Evolutionary conservation across 53 echinoderm and acorn worm species (phyloP).

Genomic region (Temnopleurus reevesii): DNA sequence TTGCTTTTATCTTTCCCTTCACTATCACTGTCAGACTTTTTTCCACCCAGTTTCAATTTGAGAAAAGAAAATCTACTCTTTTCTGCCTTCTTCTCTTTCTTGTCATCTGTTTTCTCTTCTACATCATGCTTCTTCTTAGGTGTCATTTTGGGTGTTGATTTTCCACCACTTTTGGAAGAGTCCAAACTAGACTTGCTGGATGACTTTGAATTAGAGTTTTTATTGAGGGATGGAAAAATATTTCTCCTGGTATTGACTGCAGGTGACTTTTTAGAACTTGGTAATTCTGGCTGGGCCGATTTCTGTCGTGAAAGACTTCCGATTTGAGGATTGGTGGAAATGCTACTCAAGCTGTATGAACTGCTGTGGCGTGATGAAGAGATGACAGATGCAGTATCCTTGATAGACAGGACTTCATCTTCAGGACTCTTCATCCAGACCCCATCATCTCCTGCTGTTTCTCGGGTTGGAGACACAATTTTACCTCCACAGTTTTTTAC

Average conservation of each 20-base stretch:
- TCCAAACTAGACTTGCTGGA: constrained; percentile 51
- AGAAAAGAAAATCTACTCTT: constrained; percentile 96
- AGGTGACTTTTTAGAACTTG: constrained; percentile 15
- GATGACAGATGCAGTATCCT: not conserved
- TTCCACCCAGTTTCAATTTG: constrained; percentile 76
- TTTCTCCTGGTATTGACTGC: constrained; percentile 24
- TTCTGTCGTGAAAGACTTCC: constrained; percentile 55
- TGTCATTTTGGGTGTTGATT: constrained; percentile 43
- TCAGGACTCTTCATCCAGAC: constrained; percentile 91
- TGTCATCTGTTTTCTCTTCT: constrained; percentile 41
- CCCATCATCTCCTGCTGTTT: constrained; percentile 56
- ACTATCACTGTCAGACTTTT: constrained; percentile 65
- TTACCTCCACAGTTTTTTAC: constrained; percentile 91
- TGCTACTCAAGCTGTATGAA: constrained; percentile 52
- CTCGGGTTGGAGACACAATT: constrained; percentile 84
- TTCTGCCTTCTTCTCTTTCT: constrained; percentile 80
- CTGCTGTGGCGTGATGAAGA: constrained; percentile 55
- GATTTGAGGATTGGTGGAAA: constrained; percentile 34
- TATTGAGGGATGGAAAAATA: constrained; percentile 55
- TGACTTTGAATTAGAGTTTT: constrained; percentile 56
- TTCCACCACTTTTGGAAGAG: constrained; percentile 51
- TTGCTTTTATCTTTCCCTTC: constrained; percentile 56
- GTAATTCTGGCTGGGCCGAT: constrained; percentile 48
- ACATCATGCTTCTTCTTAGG: constrained; percentile 46
- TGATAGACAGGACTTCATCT: constrained; percentile 7